Conservation (phyloP, 2,113 vertebrate species). For the Herpetotheres cachinnans region DNA sequence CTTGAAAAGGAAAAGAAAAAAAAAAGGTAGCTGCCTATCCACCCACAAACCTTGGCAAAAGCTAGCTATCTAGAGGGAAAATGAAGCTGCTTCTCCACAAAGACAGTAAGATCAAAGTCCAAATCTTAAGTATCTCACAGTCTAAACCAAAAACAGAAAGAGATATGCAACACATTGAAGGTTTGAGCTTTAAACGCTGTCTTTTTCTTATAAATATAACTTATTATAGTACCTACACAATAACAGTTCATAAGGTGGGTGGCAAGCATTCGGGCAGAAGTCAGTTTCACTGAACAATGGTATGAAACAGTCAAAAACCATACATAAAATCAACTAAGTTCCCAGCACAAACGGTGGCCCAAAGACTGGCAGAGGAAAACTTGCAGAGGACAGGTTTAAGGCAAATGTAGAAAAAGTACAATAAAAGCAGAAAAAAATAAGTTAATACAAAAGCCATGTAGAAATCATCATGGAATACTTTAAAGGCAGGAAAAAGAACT, state of each 20-base stretch:
- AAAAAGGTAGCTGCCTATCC: background rate
- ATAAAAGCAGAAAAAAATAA: background rate
- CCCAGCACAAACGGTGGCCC: background rate
- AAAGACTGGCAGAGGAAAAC: background rate
- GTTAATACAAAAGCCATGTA: background rate
- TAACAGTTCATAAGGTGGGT: background rate
- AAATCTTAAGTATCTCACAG: background rate
- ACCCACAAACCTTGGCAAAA: background rate
- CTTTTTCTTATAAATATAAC: background rate
- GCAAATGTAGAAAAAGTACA: background rate
- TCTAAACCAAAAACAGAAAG: background rate
- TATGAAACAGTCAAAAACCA: background rate
- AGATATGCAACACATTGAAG: background rate
- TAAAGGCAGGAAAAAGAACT: background rate
- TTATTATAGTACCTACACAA: background rate
- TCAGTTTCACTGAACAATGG: background rate
- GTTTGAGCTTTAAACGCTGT: background rate
- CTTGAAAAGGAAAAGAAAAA: background rate
- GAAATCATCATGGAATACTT: background rate
- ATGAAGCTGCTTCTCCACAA: background rate
- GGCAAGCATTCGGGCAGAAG: background rate
- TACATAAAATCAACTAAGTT: background rate
- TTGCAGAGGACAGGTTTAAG: background rate
- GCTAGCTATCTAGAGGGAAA: background rate
- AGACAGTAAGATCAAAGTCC: background rate